phyloP scores from a whole-genome alignment of 2,888 invertebrate species.

The Miltochrista miniata region DNA sequence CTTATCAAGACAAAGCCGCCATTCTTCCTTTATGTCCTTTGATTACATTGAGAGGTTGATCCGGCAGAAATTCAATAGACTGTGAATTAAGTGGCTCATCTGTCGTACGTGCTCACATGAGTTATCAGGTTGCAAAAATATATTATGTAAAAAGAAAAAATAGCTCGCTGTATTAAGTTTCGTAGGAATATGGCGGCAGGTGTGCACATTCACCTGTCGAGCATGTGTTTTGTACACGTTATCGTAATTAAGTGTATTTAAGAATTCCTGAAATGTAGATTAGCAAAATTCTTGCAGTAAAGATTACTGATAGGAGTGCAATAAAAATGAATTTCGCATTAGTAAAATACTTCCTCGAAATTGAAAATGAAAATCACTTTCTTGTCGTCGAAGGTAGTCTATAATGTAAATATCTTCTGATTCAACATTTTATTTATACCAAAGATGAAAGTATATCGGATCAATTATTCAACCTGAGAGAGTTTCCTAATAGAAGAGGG shows the following conservation, averaged over 20 bases:
- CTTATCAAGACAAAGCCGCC: conserved; percentile 39
- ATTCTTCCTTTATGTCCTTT: conserved; percentile 46
- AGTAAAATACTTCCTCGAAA: no score
- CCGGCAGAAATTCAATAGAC: conserved; percentile 64
- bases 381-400: no score
- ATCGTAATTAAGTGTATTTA: conserved; percentile 61
- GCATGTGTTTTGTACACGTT: conserved; percentile 68
- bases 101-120: conserved; percentile 63
- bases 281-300: conserved; percentile 31
- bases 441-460: conserved; percentile 16
- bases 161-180: conserved; percentile 75
- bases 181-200: conserved; percentile 69
- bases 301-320: conserved; percentile 23
- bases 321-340: no score
- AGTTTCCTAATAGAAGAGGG: conserved; percentile 30
- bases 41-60: conserved; percentile 45
- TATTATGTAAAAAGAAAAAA: conserved; percentile 45
- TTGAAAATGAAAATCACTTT: neutral
- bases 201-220: conserved; percentile 72
- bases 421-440: conserved; percentile 18
- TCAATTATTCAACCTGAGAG: conserved; percentile 34
- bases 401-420: neutral
- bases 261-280: conserved; percentile 53
- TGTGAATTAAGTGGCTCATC: conserved; percentile 73
- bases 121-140: conserved; percentile 69